Evolutionary conservation across 1,140 invertebrate species (phyloP), one percentile per base, ranked within the genome.

Genomic region (Manduca sexta): DNA sequence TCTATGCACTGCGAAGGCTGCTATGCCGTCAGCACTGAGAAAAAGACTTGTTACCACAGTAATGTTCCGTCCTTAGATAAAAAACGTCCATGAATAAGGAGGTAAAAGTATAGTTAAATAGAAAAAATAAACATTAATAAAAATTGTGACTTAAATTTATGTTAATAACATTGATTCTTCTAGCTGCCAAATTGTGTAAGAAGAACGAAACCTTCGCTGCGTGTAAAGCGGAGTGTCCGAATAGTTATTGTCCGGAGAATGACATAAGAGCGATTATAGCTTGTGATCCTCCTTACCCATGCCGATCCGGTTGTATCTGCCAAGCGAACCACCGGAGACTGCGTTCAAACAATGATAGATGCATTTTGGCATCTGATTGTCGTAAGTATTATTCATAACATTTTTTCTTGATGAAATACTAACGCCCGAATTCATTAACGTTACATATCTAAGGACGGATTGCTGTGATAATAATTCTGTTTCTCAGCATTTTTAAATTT

Each of bases 311-410:
- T 3, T 77, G 74, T 35, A 44, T 16, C 16, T 74, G 74, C 21
- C 48, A 60, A 45, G 13, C 2, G 3, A 57, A 63, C 26, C 63
- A 71, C 42, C 57, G 35, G 16, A 49, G 52, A 15, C 43, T 52
- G 10, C 69, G 65, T 45, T 0, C 11, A 1, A 40, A 62, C 6
- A 53, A 71, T 16, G 6, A 47, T 0, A 63, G 16, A n/a, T 78
- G 74, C 45, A 65, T 78, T 8, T 29, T 63, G n/a, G 44, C 56
- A 41, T 52, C 55, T 6, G 64, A 68, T 3, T 78, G 74, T 35
- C 74, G 74, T 78, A 64, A 72, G 74, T 64, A 31, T 13, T 45
- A 14, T 35, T 35, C 1, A 35, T 7, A 26, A 3, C 11, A 35
- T 35, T 14, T 7, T 35, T 11, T 11, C 13, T 5, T 11, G n/a